Evolutionary conservation across 2,797 vertebrate species (phyloP).

Genomic region (Psittacula echo): DNA sequence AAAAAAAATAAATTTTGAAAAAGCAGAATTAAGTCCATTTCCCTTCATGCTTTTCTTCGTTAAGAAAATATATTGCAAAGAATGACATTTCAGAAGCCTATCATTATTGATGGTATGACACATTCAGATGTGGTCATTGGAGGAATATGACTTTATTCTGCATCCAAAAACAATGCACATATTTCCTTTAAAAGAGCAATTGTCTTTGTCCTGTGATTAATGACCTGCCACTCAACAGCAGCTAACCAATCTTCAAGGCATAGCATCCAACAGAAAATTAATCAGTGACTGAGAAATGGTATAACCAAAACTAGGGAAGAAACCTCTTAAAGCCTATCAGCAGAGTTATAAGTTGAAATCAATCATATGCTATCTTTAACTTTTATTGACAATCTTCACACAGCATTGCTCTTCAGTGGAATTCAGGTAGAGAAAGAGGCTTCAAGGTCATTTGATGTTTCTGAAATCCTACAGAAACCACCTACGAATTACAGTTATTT

Average conservation of each 20-base stretch:
- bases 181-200: conserved; percentile 57
- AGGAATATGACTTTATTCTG: conserved; percentile 15
- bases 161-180: conserved; percentile 24
- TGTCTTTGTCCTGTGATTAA: conserved; percentile 67
- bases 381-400: background rate
- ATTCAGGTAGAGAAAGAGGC: background rate
- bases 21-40: background rate
- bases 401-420: background rate
- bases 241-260: conserved; percentile 26
- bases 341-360: background rate
- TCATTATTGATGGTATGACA: conserved; percentile 8
- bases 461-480: background rate
- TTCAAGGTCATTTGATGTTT: background rate
- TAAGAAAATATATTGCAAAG: background rate
- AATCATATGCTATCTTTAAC: background rate
- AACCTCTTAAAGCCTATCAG: background rate
- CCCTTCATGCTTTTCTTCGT: background rate
- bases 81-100: background rate
- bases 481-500: background rate
- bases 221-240: conserved; percentile 52
- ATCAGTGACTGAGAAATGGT: conserved; percentile 5
- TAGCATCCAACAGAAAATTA: conserved; percentile 26
- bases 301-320: background rate
- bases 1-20: background rate
- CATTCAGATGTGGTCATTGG: background rate